Evolutionary conservation across 2,797 vertebrate species (phyloP), one percentile per base, ranked within the genome.

Genomic region (Argya squamiceps): DNA sequence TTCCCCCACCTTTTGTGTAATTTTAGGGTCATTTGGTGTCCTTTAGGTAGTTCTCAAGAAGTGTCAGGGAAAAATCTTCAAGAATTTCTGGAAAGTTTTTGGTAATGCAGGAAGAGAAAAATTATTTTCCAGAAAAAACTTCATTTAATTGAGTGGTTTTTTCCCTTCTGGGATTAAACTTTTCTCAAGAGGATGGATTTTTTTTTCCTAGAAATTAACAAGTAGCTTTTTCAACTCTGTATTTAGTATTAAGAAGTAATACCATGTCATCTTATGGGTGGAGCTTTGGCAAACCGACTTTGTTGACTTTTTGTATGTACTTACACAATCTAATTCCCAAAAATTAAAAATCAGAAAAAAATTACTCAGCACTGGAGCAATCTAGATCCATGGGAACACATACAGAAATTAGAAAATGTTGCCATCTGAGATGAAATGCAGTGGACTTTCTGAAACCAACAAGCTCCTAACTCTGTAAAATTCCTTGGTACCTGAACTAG

Each of bases 401-500:
- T 11, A 19, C 1, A 68, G n/a, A 68, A 82, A 89, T 56, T 26
- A 84, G 63, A 78, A 43, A 56, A 76, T 7, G 1, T 32, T 68
- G 12, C 15, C 36, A 67, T 65, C 55, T 82, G 37, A 27, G 68
- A 44, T 24, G 65, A 69, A 81, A 71, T 1, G 1, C 6, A 58
- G 41, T 19, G 20, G 10, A 47, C 43, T 91, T 95, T 70, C 92
- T 83, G 43, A 81, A 87, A 50, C 8, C 27, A 84, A 43, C 19
- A 60, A 68, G 68, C 91, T 62, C 65, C 32, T 55, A 73, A 55
- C 8, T 73, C 23, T 79, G 30, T 71, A 85, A 93, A 96, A 93
- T 84, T 93, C 89, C 81, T 91, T 47, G 39, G 44, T 91, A 63
- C 56, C 79, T 73, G 68, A 94, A 92, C 74, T 85, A 88, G 65